Evolutionary conservation across 2,797 vertebrate genomes (phyloP).

Genomic region (Xenopus petersii): DNA sequence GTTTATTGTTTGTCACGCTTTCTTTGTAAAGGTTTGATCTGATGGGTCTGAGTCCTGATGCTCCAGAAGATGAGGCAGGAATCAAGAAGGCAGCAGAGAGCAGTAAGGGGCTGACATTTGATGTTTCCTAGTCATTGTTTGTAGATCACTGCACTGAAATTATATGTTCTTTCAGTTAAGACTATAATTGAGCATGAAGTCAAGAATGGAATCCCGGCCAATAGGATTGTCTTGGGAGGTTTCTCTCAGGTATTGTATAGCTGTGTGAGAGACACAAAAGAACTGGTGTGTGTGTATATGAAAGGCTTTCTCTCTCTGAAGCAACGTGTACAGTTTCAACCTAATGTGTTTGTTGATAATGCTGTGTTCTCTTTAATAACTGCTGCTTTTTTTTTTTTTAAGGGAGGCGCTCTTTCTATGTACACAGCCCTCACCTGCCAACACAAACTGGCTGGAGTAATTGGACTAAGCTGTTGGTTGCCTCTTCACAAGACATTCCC

Average conservation of each 20-base stretch:
- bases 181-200: conserved; percentile 93
- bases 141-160: conserved; percentile 3
- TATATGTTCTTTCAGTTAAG: conserved; percentile 72
- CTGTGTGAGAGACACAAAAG: too few relatives aligned
- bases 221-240: conserved; percentile 90
- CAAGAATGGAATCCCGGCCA: conserved; percentile 91
- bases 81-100: conserved; percentile 95
- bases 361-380: too few relatives aligned
- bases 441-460: conserved; percentile 89
- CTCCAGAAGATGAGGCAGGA: conserved; percentile 89
- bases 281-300: too few relatives aligned
- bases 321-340: too few relatives aligned
- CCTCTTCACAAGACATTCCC: conserved; percentile 91
- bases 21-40: conserved; percentile 85
- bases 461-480: conserved; percentile 96
- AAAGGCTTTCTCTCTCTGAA: background rate
- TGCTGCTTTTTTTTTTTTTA: conserved; percentile 29
- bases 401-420: conserved; percentile 94
- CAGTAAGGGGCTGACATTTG: conserved; percentile 69
- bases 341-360: too few relatives aligned
- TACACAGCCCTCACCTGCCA: conserved; percentile 93
- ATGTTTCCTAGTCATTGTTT: background rate
- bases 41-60: conserved; percentile 86
- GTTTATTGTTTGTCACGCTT: background rate
- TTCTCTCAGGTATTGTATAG: conserved; percentile 86